Evolutionary conservation across 2,113 vertebrate genomes (phyloP).

Genomic region (Lichenostomus cassidix): DNA sequence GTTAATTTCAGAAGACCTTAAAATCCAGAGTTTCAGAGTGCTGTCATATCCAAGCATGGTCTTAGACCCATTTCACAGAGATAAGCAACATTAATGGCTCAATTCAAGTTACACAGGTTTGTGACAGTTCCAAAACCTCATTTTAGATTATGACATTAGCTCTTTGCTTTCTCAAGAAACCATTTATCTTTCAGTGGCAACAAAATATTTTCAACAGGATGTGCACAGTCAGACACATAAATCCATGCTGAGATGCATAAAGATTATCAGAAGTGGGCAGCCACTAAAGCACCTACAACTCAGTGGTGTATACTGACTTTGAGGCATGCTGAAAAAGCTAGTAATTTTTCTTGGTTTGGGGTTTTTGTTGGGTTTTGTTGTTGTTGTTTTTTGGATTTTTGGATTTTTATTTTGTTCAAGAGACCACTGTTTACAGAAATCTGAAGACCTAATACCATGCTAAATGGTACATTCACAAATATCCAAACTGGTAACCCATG

Average conservation of each 20-base stretch:
- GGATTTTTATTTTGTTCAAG: neutral
- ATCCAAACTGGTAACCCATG: neutral
- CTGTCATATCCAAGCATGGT: neutral
- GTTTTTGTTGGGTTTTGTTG: neutral
- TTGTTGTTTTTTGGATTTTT: neutral
- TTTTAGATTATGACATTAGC: neutral
- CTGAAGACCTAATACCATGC: neutral
- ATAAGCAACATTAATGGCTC: neutral
- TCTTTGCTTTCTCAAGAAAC: neutral
- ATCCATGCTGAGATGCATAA: neutral
- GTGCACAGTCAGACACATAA: neutral
- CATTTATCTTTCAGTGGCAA: neutral
- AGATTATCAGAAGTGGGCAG: neutral
- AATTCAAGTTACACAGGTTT: neutral
- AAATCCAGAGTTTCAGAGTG: neutral
- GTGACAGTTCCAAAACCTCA: neutral
- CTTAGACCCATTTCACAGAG: neutral
- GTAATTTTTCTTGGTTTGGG: neutral
- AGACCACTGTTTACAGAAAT: neutral
- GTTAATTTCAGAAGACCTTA: neutral
- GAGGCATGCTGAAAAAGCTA: neutral
- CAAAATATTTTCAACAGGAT: neutral
- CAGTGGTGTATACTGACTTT: neutral
- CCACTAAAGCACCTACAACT: neutral
- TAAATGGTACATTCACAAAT: neutral